Conservation (phyloP, 1,140 invertebrate genomes). For the Drosophila trapezifrons region DNA sequence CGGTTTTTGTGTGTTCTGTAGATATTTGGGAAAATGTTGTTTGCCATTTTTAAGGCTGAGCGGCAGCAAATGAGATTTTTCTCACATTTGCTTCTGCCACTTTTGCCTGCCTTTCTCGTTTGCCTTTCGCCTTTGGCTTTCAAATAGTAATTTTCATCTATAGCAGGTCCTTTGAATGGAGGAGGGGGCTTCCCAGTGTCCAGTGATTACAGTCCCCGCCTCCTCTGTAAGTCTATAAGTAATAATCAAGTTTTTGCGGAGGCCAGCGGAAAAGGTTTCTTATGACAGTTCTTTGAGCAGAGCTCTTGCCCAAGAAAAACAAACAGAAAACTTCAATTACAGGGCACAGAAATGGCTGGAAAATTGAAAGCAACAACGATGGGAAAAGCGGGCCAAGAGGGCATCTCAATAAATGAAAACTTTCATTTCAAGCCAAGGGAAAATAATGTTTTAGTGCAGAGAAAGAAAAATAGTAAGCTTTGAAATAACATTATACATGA, state of each 20-base stretch:
- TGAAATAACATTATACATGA: too few relatives aligned
- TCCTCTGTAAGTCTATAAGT: conserved; percentile 43
- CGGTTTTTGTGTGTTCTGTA: conserved; percentile 15
- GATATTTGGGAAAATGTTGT: conserved; percentile 43
- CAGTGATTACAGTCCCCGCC: conserved; percentile 45
- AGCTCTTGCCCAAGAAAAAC: conserved; percentile 27
- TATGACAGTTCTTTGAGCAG: conserved; percentile 36
- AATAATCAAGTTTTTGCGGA: conserved; percentile 51
- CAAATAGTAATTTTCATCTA: conserved; percentile 54
- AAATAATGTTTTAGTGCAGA: background rate
- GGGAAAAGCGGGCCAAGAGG: background rate
- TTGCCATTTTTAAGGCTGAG: conserved; percentile 45
- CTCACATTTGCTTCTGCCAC: conserved; percentile 46
- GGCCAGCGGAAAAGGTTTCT: conserved; percentile 37
- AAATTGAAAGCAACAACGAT: conserved; percentile 26
- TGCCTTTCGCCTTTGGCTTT: conserved; percentile 45
- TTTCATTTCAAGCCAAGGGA: conserved; percentile 27
- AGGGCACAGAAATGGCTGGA: conserved; percentile 13
- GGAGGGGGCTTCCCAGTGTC: background rate
- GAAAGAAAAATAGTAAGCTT: background rate
- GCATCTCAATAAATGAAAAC: conserved; percentile 39
- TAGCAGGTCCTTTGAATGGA: too few relatives aligned
- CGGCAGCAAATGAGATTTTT: conserved; percentile 54
- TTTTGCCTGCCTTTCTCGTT: conserved; percentile 9
- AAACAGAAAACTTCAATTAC: conserved; percentile 56